Conservation (phyloP, 2,888 invertebrate genomes). For the Heliconius cydno region DNA sequence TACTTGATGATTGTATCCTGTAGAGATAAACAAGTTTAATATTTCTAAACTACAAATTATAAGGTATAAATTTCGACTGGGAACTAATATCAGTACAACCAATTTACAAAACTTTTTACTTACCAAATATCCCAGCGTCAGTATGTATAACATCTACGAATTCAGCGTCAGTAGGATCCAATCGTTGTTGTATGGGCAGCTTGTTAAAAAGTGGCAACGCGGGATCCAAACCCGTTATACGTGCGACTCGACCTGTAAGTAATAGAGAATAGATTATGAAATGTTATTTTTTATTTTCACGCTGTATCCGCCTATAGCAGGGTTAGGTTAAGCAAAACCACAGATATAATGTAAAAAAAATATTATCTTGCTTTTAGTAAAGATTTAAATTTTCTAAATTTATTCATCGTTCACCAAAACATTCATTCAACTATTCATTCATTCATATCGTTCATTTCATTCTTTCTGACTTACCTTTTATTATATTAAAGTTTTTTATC, state of each 20-base stretch:
- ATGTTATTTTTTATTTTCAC: neutral
- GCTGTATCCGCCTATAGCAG: neutral
- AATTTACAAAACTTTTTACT: constrained; percentile 33
- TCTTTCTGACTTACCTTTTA: neutral
- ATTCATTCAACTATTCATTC: no score
- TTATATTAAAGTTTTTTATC: neutral
- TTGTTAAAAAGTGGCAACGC: constrained; percentile 84
- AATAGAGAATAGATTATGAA: neutral
- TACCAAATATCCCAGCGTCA: constrained; percentile 82
- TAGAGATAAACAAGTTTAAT: neutral
- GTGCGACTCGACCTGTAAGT: constrained; percentile 60
- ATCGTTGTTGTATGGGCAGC: constrained; percentile 76
- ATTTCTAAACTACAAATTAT: no score
- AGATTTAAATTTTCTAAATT: no score
- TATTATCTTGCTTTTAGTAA: no score
- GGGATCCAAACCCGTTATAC: constrained; percentile 86
- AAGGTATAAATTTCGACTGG: no score
- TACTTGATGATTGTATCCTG: constrained; percentile 75
- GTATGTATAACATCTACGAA: constrained; percentile 87
- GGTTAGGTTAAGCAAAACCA: no score
- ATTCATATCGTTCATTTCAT: neutral
- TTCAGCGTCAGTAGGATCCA: constrained; percentile 83
- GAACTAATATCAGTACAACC: no score
- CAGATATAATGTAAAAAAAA: no score
- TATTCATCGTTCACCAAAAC: no score